Evolutionary conservation across 1,140 invertebrate species (phyloP).

Genomic region (Acyrthosiphon pisum): DNA sequence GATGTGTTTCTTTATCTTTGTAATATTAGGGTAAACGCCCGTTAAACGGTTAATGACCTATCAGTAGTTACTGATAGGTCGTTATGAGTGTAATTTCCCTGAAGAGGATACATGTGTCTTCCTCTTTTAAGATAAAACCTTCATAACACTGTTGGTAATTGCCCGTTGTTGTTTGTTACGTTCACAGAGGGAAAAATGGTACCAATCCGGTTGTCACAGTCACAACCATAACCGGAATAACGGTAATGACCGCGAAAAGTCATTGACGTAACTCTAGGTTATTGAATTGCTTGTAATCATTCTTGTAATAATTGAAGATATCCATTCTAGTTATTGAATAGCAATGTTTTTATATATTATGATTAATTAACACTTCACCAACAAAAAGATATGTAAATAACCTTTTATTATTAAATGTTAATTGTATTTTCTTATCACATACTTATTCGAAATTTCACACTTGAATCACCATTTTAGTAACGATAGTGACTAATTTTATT

Average conservation of each 20-base stretch:
- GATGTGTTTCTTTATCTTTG: constrained; percentile 3
- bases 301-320: neutral
- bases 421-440: neutral
- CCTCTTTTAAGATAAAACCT: constrained; percentile 39
- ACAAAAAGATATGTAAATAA: neutral
- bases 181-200: constrained; percentile 40
- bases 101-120: constrained; percentile 10
- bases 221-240: constrained; percentile 50
- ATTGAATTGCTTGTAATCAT: constrained; percentile 8
- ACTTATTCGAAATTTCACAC: neutral
- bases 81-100: constrained; percentile 32
- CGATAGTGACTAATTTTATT: neutral
- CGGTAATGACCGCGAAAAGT: constrained; percentile 56
- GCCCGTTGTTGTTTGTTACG: constrained; percentile 39
- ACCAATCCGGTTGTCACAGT: constrained; percentile 45
- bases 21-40: constrained; percentile 6
- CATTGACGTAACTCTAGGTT: constrained; percentile 46
- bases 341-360: neutral
- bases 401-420: neutral
- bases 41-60: constrained; percentile 46
- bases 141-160: constrained; percentile 43
- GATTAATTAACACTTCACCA: neutral
- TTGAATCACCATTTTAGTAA: neutral
- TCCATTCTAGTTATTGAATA: neutral
- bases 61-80: neutral